Conservation (phyloP, 2,113 vertebrate genomes). For the Spilogale gracilis region DNA sequence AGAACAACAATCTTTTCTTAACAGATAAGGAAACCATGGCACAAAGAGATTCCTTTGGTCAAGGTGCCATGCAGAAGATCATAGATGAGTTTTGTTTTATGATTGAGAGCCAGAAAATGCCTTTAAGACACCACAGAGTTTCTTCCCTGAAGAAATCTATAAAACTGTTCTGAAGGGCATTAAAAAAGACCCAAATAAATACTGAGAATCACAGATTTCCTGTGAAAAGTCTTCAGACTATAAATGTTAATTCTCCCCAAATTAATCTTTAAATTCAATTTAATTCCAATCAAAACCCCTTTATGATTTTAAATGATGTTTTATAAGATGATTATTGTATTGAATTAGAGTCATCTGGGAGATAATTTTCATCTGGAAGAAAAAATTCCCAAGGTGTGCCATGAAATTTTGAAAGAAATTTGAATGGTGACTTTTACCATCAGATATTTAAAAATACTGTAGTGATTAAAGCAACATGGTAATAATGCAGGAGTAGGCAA, state of each 20-base stretch:
- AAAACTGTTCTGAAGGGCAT: neutral
- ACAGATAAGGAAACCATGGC: neutral
- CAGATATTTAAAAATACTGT: neutral
- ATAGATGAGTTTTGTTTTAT: slow-evolving; percentile 7
- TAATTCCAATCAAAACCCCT: slow-evolving; percentile 23
- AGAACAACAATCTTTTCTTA: neutral
- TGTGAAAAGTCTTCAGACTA: neutral
- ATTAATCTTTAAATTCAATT: slow-evolving; percentile 58
- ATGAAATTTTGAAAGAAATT: neutral
- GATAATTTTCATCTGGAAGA: slow-evolving; percentile 40
- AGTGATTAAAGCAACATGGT: neutral
- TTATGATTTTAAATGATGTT: slow-evolving; percentile 33
- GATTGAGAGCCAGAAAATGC: slow-evolving; percentile 11
- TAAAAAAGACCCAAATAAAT: slow-evolving; percentile 32
- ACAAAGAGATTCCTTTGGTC: neutral
- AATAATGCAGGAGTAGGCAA: neutral
- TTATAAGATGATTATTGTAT: slow-evolving; percentile 32
- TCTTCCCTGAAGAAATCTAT: neutral
- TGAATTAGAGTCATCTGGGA: slow-evolving; percentile 42
- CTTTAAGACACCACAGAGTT: neutral
- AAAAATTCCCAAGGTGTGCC: slow-evolving; percentile 10
- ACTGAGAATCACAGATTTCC: neutral
- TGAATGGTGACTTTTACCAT: neutral
- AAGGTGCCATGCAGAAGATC: neutral
- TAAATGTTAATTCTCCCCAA: slow-evolving; percentile 25